Percentiles rank a stretch among this genome's conserved stretches.
Evolutionary conservation across 2,888 invertebrate species (phyloP).

Genomic region (Biston betularia): DNA sequence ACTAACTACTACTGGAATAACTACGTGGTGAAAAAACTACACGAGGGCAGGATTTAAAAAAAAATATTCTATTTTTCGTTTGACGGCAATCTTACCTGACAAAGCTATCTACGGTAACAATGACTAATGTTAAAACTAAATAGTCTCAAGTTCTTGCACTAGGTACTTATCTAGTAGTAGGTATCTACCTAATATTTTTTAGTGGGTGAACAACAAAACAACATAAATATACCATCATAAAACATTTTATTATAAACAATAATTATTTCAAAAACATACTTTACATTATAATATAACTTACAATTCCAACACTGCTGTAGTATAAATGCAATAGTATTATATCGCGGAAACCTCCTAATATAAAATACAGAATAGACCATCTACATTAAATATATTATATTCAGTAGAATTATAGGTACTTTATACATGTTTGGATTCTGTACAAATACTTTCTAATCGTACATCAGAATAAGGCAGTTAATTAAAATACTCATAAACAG

Average conservation of each 20-base stretch:
- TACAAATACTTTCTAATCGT: constrained; percentile 22
- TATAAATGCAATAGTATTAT: constrained; percentile 77
- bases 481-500: constrained; percentile 15
- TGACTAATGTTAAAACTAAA: too few relatives aligned
- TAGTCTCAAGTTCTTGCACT: too few relatives aligned
- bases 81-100: too few relatives aligned
- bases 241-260: constrained; percentile 85
- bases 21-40: too few relatives aligned
- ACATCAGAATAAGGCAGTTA: constrained; percentile 24
- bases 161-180: too few relatives aligned
- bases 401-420: constrained; percentile 26
- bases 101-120: too few relatives aligned
- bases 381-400: constrained; percentile 28
- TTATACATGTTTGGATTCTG: constrained; percentile 22
- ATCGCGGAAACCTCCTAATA: constrained; percentile 50
- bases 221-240: constrained; percentile 60
- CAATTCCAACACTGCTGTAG: constrained; percentile 78
- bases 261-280: constrained; percentile 77
- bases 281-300: constrained; percentile 75
- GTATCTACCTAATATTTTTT: too few relatives aligned
- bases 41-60: too few relatives aligned
- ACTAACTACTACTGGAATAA: too few relatives aligned
- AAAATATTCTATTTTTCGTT: too few relatives aligned
- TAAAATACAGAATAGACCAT: constrained; percentile 39
- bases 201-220: constrained; percentile 37